Base-by-base conservation (phyloP, 2,113 vertebrate genomes). In the Calidris pugnax region DNA sequence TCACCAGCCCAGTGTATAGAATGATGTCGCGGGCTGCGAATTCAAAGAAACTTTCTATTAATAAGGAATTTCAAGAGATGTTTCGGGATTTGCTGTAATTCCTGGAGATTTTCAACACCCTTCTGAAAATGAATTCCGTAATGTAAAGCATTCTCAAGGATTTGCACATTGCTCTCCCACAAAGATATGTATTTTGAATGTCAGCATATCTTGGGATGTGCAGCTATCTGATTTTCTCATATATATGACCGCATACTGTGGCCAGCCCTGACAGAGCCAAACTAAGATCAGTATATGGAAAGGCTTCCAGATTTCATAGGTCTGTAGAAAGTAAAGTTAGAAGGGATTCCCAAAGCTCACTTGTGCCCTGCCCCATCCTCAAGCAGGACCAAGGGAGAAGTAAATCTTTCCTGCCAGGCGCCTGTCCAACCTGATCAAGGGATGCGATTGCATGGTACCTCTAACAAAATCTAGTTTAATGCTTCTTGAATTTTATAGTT, bases 61-160 rank as follows among this genome's bases (percentile, higher is more conserved):
- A 91, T 87, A 87, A 94, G 76, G 37, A 77, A 73, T 33, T 79
- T 85, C 32, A 73, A 64, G 69, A 68, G 27, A 59, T 63, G 87
- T 89, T 94, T 89, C 2, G 10, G 85, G 83, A 93, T 96, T 96
- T 95, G 50, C 74, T 90, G 14, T 83, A 74, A 95, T 83, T 93
- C 79, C 86, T 95, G 76, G 62, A 93, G 89, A 94, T 95, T 96
- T 95, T 93, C 79, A 90, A 67, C 66, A 91, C 33, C 51, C 69
- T 87, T 89, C 75, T 91, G 75, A 83, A 96, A 92, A 78, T 4
- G 16, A 91, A 91, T 87, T 93, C 84, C 68, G 35, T 91, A 86
- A 92, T 74, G 60, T 63, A 87, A 89, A 71, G 53, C 55, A 26
- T 88, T 92, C 77, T 92, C 50, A 73, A 84, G 77, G 84, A 76